Percentiles rank a stretch among this genome's conserved stretches.
Evolutionary conservation across 2,888 invertebrate species (phyloP).

Genomic region (Eupithecia inturbata): DNA sequence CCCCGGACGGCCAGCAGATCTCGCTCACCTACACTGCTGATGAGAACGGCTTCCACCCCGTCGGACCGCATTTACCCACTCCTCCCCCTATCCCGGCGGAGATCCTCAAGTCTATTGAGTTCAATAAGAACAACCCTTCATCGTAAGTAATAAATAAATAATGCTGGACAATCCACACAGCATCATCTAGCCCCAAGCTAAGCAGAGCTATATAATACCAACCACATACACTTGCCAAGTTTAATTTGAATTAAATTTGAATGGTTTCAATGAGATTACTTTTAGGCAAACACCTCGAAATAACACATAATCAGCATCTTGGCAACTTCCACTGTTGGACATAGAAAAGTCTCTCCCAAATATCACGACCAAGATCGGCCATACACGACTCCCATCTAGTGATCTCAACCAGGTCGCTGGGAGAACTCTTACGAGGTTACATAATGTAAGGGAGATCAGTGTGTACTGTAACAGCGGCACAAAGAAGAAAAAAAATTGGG

Average conservation of each 20-base stretch:
- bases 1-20: conserved; percentile 87
- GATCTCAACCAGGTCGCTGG: too few relatives aligned
- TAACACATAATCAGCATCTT: background rate
- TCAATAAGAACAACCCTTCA: conserved; percentile 76
- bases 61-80: conserved; percentile 85
- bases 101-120: conserved; percentile 82
- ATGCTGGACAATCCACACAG: too few relatives aligned
- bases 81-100: conserved; percentile 82
- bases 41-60: conserved; percentile 88
- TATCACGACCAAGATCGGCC: too few relatives aligned
- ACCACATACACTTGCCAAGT: too few relatives aligned
- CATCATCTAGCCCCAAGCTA: too few relatives aligned
- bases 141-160: conserved; percentile 75
- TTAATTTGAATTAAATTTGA: background rate
- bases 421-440: too few relatives aligned
- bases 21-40: conserved; percentile 88
- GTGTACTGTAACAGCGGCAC: background rate
- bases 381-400: too few relatives aligned
- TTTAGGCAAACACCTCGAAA: background rate
- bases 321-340: background rate
- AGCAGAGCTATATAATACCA: too few relatives aligned
- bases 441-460: background rate
- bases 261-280: background rate
- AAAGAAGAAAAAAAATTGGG: background rate
- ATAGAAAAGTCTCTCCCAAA: background rate